Evolutionary conservation across 2,113 vertebrate genomes (phyloP), one percentile per base, ranked within the genome.

Genomic region (Coptodon rendalli): DNA sequence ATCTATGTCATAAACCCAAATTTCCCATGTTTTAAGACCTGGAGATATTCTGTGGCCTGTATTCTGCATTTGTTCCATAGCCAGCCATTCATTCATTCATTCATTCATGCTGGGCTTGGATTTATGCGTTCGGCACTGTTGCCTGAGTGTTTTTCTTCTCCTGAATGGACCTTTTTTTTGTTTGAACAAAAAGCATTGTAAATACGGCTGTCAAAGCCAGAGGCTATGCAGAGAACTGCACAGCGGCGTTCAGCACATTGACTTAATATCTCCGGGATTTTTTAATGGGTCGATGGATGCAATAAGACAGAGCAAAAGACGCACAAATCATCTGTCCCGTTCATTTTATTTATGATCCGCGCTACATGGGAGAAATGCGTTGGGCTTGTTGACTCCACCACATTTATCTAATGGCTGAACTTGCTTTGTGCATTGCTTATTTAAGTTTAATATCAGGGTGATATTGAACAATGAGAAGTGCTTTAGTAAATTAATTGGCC

Each of bases 101-200:
- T 92, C 93, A 91, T 56, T 92, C 93, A 91, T 57, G 86, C 92
- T 38, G 89, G n/a, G 73, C 11, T 68, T 61, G 86, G 24, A 94
- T 93, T 93, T 88, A 93, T 81, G 86, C 43, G 31, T 86, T 19
- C 38, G 27, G 56, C 83, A 1, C 29, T n/a, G 53, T 61, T 61
- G 78, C 82, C 86, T 81, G 38, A 1, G 11, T 86, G 86, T 89
- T 93, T 93, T 92, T 84, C 87, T 87, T 82, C 24, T 66, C 59
- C 86, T 94, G 81, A 95, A 93, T 91, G 90, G 85, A 59, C 11
- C 86, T 91, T 91, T 91, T 61, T 63, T 63, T 85, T 92, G 86
- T 93, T 82, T 73, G 6, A 38, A 73, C 40, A 45, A 76, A 73
- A 45, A 73, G 34, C n/a, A 85, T 29, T n/a, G 85, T 93, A 91